These are phyloP conservation scores for Diaperis boleti DNA, from an alignment of 2,888 invertebrate genomes.

Conservation along the genomic window DNA sequence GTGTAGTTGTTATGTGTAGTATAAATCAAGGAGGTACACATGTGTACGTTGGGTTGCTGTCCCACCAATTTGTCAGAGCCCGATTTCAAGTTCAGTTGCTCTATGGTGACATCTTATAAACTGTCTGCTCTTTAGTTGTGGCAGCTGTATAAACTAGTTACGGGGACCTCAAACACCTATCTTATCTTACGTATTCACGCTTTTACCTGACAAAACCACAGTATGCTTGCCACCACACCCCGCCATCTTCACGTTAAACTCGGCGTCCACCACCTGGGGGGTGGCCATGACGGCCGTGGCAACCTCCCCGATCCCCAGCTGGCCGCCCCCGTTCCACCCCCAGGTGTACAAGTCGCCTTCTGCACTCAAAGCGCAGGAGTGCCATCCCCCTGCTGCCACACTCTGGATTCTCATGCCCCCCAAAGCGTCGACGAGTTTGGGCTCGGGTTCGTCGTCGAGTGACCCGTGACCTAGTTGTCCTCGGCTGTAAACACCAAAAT, in stretches of 20 bases:
- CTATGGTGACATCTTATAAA: too few species aligned
- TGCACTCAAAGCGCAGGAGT: slow-evolving; percentile 82
- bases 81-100: too few species aligned
- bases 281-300: slow-evolving; percentile 65
- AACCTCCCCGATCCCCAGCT: slow-evolving; percentile 75
- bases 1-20: too few species aligned
- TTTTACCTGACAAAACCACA: slow-evolving; percentile 74
- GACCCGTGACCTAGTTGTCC: slow-evolving; percentile 89
- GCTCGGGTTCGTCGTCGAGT: slow-evolving; percentile 73
- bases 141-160: too few species aligned
- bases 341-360: slow-evolving; percentile 88
- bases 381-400: slow-evolving; percentile 89
- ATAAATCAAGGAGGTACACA: too few species aligned
- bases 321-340: slow-evolving; percentile 93
- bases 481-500: slow-evolving; percentile 70
- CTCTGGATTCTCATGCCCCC: slow-evolving; percentile 79
- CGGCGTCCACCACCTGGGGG: slow-evolving; percentile 68
- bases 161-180: too few species aligned
- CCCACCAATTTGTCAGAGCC: too few species aligned
- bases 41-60: too few species aligned
- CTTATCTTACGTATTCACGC: too few species aligned
- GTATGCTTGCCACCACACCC: slow-evolving; percentile 85
- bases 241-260: slow-evolving; percentile 67
- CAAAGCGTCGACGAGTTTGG: slow-evolving; percentile 78
- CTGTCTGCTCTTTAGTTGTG: too few species aligned